phyloP scores from a whole-genome alignment of 2,797 vertebrate species.

The Jordanella pulchra region DNA sequence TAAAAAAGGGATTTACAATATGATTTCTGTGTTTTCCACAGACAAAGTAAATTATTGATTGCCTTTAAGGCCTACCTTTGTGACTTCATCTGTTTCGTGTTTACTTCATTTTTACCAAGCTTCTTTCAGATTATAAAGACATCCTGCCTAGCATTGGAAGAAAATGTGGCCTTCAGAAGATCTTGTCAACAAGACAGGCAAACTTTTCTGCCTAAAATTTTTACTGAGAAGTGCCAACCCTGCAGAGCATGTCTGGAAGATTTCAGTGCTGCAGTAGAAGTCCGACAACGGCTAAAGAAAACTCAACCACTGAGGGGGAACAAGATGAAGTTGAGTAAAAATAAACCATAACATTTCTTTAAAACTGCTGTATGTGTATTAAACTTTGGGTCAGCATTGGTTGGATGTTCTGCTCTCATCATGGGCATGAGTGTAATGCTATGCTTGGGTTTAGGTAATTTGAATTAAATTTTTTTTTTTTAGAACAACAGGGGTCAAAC shows the following conservation, averaged over 20 bases:
- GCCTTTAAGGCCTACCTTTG: not conserved
- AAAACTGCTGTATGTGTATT: not conserved
- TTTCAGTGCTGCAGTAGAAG: not conserved
- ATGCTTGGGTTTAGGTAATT: not conserved
- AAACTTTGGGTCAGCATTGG: not conserved
- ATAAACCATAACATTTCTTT: not conserved
- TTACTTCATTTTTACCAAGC: too few relatives aligned
- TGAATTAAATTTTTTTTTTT: not conserved
- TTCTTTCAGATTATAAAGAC: too few relatives aligned
- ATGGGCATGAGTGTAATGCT: not conserved
- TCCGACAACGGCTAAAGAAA: not conserved
- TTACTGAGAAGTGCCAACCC: not conserved
- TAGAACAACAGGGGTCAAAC: not conserved
- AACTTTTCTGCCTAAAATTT: not conserved
- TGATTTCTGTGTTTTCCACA: not conserved
- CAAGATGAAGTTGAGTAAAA: not conserved
- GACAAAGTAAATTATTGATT: too few relatives aligned
- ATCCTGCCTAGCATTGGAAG: too few relatives aligned
- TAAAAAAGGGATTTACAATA: not conserved
- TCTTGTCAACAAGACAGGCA: not conserved
- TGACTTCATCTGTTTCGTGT: too few relatives aligned
- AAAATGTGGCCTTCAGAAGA: not conserved
- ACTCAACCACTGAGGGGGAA: not conserved
- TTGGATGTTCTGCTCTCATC: not conserved
- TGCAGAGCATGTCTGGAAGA: constrained; percentile 1